These are phyloP conservation scores for Odontomachus brunneus DNA, from an alignment of 1,140 invertebrate genomes.

Conservation along the genomic window DNA sequence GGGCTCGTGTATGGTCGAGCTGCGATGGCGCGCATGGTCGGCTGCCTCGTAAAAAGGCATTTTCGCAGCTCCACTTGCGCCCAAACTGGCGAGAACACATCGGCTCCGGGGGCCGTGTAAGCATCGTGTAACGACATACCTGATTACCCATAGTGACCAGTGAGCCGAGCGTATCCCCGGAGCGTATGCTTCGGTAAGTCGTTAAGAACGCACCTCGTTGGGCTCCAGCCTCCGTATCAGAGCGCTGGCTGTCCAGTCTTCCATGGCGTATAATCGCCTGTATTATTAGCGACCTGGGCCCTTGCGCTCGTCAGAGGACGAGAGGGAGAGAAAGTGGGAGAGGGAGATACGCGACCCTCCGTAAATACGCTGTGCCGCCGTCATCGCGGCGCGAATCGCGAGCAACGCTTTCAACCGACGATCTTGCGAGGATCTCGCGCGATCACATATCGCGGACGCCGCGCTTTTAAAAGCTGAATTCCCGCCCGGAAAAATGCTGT, in stretches of 20 bases:
- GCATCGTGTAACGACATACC: conserved; percentile 69
- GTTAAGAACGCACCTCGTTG: conserved; percentile 73
- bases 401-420: too few species aligned
- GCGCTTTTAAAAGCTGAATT: background rate
- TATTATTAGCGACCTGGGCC: conserved; percentile 65
- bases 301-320: background rate
- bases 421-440: conserved; percentile 29
- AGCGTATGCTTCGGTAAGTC: conserved; percentile 73
- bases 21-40: conserved; percentile 66
- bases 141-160: conserved; percentile 76
- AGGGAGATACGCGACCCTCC: too few species aligned
- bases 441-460: too few species aligned
- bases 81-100: conserved; percentile 64
- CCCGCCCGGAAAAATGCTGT: too few species aligned
- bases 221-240: conserved; percentile 49
- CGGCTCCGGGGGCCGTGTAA: conserved; percentile 66
- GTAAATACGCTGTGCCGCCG: too few species aligned
- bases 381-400: conserved; percentile 3
- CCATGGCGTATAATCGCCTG: conserved; percentile 62
- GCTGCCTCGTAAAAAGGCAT: conserved; percentile 73
- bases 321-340: too few species aligned
- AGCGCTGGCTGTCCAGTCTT: conserved; percentile 63
- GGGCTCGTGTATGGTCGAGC: conserved; percentile 64
- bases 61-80: conserved; percentile 68
- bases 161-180: conserved; percentile 68